phyloP scores from a whole-genome alignment of 2,888 invertebrate species.

The Tenthredo notha region DNA sequence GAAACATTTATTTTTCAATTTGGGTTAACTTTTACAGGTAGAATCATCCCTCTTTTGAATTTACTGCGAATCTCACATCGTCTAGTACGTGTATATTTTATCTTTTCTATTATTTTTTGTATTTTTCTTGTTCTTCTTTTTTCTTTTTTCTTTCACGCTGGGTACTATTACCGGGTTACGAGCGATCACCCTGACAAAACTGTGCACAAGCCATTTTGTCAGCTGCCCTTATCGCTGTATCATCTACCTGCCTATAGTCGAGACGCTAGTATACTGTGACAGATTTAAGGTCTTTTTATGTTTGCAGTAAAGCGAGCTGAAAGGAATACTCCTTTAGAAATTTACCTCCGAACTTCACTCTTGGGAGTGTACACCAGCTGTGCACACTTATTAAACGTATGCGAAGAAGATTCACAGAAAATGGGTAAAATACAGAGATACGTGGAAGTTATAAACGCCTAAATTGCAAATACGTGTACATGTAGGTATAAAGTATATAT shows the following conservation, averaged over 20 bases:
- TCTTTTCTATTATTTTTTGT: too few relatives aligned
- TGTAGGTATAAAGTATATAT: constrained; percentile 8
- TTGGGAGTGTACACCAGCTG: constrained; percentile 4
- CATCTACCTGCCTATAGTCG: constrained; percentile 45
- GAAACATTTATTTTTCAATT: constrained; percentile 26
- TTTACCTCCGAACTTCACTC: constrained; percentile 9
- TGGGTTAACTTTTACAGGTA: background rate
- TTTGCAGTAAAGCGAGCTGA: constrained; percentile 42
- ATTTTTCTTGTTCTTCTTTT: background rate
- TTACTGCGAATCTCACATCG: constrained; percentile 13
- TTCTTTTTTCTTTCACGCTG: background rate
- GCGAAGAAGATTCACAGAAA: background rate
- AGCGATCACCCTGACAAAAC: constrained; percentile 43
- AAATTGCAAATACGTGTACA: background rate
- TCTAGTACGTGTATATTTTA: background rate
- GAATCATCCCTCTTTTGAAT: background rate
- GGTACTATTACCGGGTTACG: constrained; percentile 17
- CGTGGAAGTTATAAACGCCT: background rate
- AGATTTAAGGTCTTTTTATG: constrained; percentile 36
- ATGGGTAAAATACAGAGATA: constrained; percentile 19
- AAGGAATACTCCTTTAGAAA: constrained; percentile 32
- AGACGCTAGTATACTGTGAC: constrained; percentile 19
- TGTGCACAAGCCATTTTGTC: constrained; percentile 42
- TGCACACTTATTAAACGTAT: constrained; percentile 46
- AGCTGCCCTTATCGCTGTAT: constrained; percentile 32